These are phyloP conservation scores for Archilochus colubris DNA, from an alignment of 2,113 vertebrate genomes.

Conservation along the genomic window DNA sequence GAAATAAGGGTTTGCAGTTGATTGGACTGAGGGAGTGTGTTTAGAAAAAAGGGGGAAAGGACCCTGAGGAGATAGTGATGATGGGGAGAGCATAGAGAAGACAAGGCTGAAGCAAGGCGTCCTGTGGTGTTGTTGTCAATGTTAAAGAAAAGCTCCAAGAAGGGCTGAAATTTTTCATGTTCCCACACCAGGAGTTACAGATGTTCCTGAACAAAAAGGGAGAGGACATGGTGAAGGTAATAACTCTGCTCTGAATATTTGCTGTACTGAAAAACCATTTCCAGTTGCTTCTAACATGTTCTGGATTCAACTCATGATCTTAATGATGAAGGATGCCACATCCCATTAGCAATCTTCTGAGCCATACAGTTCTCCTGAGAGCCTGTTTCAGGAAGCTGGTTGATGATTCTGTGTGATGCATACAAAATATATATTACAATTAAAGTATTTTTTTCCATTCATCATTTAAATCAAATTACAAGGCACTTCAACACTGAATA, in stretches of 20 bases:
- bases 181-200: not conserved
- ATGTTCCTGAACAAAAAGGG: not conserved
- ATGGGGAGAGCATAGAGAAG: not conserved
- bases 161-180: not conserved
- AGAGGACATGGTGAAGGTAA: not conserved
- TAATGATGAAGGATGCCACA: slow-evolving; percentile 5
- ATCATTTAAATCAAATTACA: slow-evolving; percentile 42
- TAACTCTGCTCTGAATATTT: not conserved
- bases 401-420: slow-evolving; percentile 20
- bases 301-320: slow-evolving; percentile 34
- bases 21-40: not conserved
- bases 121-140: not conserved
- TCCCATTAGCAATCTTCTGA: slow-evolving; percentile 46
- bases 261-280: not conserved
- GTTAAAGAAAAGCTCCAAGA: not conserved
- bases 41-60: not conserved
- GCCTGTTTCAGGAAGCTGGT: slow-evolving; percentile 9
- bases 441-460: slow-evolving; percentile 42
- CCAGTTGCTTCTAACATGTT: not conserved
- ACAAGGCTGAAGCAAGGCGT: not conserved
- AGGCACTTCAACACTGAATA: slow-evolving; percentile 46
- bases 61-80: not conserved
- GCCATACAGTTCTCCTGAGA: slow-evolving; percentile 38
- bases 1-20: not conserved
- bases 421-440: slow-evolving; percentile 46